Conservation (phyloP, 2,797 vertebrate genomes). For the Gephyroberyx darwinii region DNA sequence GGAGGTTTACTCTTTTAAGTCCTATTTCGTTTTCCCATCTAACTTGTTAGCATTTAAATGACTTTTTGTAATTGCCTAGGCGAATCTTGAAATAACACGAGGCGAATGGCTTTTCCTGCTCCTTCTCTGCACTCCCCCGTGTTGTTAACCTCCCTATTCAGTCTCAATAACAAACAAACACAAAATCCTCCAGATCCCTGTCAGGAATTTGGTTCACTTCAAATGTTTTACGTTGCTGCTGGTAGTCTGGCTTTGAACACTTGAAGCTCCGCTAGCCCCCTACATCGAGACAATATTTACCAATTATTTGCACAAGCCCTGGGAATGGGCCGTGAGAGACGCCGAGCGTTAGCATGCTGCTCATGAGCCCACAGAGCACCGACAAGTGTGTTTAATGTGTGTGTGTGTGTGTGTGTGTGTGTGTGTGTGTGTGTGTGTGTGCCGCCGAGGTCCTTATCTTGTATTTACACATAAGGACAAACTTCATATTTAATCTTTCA, state of each 20-base stretch:
- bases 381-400: slow-evolving; percentile 7
- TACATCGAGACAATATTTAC: slow-evolving; percentile 58
- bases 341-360: slow-evolving; percentile 34
- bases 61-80: slow-evolving; percentile 63
- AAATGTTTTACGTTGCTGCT: slow-evolving; percentile 22
- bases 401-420: slow-evolving; percentile 4
- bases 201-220: slow-evolving; percentile 38
- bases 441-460: slow-evolving; percentile 51
- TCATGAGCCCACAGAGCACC: neutral
- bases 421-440: neutral
- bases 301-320: slow-evolving; percentile 46
- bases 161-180: slow-evolving; percentile 54
- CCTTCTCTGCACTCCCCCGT: slow-evolving; percentile 8
- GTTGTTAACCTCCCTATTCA: slow-evolving; percentile 54
- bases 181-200: slow-evolving; percentile 37
- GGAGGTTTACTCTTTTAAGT: slow-evolving; percentile 52
- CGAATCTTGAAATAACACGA: slow-evolving; percentile 55
- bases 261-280: slow-evolving; percentile 40
- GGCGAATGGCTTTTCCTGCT: slow-evolving; percentile 30
- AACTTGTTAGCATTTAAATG: slow-evolving; percentile 69
- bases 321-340: slow-evolving; percentile 28
- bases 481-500: slow-evolving; percentile 50
- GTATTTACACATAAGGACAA: slow-evolving; percentile 54
- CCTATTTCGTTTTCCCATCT: slow-evolving; percentile 52
- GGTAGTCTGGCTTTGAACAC: slow-evolving; percentile 41